A percentile compares a stretch with the other conserved stretches of the same genome.
phyloP scores from a whole-genome alignment of 2,888 invertebrate genomes.

The Parapristionchus giblindavisi region DNA sequence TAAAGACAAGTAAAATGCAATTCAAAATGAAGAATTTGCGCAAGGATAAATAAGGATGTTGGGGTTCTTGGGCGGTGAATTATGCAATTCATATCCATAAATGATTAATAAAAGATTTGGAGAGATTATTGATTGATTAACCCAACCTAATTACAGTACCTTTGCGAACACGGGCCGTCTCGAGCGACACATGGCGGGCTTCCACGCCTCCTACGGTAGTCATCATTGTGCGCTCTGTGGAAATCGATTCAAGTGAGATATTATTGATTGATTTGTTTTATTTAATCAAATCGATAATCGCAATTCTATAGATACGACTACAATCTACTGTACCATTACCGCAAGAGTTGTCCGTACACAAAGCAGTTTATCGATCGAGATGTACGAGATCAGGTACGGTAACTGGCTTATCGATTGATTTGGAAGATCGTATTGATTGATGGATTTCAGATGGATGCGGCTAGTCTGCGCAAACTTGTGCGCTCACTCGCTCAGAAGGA shows the following conservation, averaged over 20 bases:
- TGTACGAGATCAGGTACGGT: conserved; percentile 50
- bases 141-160: conserved; percentile 43
- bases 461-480: conserved; percentile 54
- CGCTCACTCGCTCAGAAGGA: conserved; percentile 52
- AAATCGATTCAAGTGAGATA: conserved; percentile 51
- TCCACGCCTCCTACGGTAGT: conserved; percentile 57
- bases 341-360: conserved; percentile 61
- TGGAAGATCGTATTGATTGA: background rate
- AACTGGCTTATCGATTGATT: background rate
- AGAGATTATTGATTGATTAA: background rate
- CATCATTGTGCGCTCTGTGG: conserved; percentile 65
- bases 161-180: conserved; percentile 61
- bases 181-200: conserved; percentile 63
- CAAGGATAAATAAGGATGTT: too few species aligned
- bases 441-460: conserved; percentile 50
- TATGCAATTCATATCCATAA: too few species aligned
- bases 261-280: background rate
- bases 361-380: conserved; percentile 55
- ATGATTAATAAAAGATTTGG: background rate
- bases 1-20: background rate
- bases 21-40: too few species aligned
- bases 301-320: conserved; percentile 61
- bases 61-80: too few species aligned
- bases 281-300: background rate
- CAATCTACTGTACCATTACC: conserved; percentile 66